Evolutionary conservation across 2,113 vertebrate genomes (phyloP).

Genomic region (Saccopteryx leptura): DNA sequence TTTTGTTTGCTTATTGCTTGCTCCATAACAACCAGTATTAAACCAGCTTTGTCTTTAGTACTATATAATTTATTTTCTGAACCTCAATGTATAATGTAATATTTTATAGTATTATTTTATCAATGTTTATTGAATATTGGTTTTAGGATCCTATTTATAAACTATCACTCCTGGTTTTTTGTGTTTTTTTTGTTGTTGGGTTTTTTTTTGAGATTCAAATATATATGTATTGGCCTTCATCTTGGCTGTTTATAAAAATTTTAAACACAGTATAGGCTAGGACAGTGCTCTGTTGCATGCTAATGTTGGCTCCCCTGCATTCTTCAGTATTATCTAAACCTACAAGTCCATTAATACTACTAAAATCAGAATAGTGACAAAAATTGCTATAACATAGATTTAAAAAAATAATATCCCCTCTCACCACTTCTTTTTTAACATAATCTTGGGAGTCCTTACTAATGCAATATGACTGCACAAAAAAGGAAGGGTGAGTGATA

Average conservation of each 20-base stretch:
- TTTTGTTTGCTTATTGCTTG: slow-evolving; percentile 17
- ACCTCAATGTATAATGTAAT: not conserved
- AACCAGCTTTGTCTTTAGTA: not conserved
- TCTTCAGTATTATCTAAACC: not conserved
- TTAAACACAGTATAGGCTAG: not conserved
- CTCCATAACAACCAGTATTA: not conserved
- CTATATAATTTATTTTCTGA: not conserved
- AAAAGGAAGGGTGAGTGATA: not conserved
- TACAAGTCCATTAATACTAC: not conserved
- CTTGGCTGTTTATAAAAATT: not conserved
- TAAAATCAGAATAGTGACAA: not conserved
- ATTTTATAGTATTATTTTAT: not conserved
- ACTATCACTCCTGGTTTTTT: not conserved
- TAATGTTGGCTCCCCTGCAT: not conserved
- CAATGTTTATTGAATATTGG: not conserved
- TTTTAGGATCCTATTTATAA: not conserved
- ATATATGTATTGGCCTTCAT: not conserved
- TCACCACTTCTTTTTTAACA: not conserved
- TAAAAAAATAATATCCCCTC: not conserved
- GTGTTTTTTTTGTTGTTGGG: not conserved
- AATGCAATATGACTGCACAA: not conserved
- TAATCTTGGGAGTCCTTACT: not conserved
- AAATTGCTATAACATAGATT: not conserved
- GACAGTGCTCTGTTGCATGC: not conserved
- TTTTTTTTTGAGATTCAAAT: slow-evolving; percentile 30